Evolutionary conservation across 2,888 invertebrate species (phyloP).

Genomic region (Netelia fuscicornis): DNA sequence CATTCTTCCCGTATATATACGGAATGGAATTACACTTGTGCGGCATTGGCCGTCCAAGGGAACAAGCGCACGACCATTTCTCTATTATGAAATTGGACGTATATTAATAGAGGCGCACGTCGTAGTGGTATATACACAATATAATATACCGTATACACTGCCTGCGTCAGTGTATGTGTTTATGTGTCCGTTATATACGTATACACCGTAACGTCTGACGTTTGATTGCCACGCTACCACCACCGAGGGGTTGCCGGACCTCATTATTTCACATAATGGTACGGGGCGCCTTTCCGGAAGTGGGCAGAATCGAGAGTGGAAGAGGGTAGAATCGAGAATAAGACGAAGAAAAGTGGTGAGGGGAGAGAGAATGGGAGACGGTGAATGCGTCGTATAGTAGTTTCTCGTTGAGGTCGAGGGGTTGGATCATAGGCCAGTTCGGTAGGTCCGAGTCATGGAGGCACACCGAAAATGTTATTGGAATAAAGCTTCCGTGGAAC

Average conservation of each 20-base stretch:
- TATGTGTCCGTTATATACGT: not conserved
- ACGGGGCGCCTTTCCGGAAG: constrained; percentile 30
- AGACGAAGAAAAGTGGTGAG: not conserved
- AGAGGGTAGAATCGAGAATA: constrained; percentile 1
- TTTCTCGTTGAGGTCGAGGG: constrained; percentile 57
- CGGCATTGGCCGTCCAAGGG: not conserved
- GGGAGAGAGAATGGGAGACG: not conserved
- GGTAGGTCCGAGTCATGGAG: constrained; percentile 62
- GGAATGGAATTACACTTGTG: constrained; percentile 31
- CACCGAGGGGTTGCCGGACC: constrained; percentile 38
- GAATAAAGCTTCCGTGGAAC: constrained; percentile 66
- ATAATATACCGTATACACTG: constrained; percentile 31
- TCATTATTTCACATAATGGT: constrained; percentile 57
- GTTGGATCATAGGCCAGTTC: constrained; percentile 61
- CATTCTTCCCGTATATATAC: constrained; percentile 29
- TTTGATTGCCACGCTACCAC: constrained; percentile 53
- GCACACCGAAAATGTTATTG: constrained; percentile 69
- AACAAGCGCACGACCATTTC: constrained; percentile 47
- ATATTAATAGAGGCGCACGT: constrained; percentile 56
- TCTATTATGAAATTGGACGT: constrained; percentile 66
- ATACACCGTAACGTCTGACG: constrained; percentile 31
- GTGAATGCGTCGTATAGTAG: constrained; percentile 48
- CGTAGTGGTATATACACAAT: constrained; percentile 2
- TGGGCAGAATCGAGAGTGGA: constrained; percentile 43
- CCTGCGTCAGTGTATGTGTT: not conserved